A percentile compares a stretch with the other conserved stretches of the same genome.
These are phyloP conservation scores for human (Homo sapiens) DNA, from an alignment of 2,113 vertebrate genomes.

Conservation along the genomic window DNA sequence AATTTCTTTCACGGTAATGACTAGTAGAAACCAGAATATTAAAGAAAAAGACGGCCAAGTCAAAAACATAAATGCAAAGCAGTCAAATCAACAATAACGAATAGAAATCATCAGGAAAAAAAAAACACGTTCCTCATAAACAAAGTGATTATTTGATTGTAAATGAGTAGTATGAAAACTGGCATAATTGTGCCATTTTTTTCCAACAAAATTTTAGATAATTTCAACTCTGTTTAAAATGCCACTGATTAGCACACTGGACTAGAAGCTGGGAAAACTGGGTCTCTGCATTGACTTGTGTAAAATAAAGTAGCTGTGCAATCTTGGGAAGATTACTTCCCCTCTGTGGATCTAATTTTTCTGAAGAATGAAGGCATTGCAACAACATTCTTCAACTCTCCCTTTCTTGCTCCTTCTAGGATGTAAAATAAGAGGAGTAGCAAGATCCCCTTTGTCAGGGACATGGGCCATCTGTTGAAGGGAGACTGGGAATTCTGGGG, in stretches of 20 bases:
- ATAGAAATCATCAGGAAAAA: slow-evolving; percentile 25
- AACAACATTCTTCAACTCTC: accelerated
- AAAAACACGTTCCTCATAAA: background rate
- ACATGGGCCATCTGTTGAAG: background rate
- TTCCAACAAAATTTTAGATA: background rate
- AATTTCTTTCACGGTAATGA: slow-evolving; percentile 35
- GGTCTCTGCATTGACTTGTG: background rate
- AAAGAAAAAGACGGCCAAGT: background rate
- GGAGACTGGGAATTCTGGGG: background rate
- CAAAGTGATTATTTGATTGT: slow-evolving; percentile 71
- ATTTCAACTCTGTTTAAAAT: slow-evolving; percentile 52
- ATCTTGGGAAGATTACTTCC: background rate
- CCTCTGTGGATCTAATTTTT: background rate
- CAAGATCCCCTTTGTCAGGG: background rate
- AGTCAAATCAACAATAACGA: slow-evolving; percentile 42
- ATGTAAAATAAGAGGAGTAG: background rate
- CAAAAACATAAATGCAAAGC: slow-evolving; percentile 36
- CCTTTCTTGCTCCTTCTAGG: background rate
- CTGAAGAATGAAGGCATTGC: background rate
- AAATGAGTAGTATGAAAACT: slow-evolving; percentile 46
- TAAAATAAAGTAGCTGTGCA: background rate
- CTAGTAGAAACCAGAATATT: slow-evolving; percentile 16
- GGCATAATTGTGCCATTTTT: slow-evolving; percentile 42
- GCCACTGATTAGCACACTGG: background rate
- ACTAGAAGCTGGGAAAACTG: background rate